Evolutionary conservation across 2,113 vertebrate genomes (phyloP).

Genomic region (Orycteropus afer): DNA sequence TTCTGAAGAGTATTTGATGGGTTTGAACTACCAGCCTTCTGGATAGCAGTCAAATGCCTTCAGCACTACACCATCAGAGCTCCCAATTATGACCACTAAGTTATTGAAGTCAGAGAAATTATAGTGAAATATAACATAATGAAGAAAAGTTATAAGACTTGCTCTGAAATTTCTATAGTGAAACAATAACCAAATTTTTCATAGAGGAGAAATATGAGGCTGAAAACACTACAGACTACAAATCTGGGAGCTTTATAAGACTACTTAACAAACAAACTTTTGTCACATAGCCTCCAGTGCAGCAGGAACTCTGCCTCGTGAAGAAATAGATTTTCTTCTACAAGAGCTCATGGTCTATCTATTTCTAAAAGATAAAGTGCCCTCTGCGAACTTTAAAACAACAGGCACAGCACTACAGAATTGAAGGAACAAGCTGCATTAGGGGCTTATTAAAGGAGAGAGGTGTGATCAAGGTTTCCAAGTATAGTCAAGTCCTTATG

Average conservation of each 20-base stretch:
- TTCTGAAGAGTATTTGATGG: too few species aligned
- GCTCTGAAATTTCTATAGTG: not conserved
- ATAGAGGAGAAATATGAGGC: not conserved
- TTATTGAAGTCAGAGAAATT: not conserved
- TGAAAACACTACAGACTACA: not conserved
- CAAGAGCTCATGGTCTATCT: not conserved
- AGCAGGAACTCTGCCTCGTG: not conserved
- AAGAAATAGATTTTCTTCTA: not conserved
- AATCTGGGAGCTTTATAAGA: not conserved
- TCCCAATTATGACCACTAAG: not conserved
- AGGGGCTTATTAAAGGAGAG: not conserved
- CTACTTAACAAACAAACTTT: not conserved
- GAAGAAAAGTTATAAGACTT: not conserved
- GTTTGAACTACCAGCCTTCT: too few species aligned
- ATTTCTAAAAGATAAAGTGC: not conserved
- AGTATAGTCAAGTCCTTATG: not conserved
- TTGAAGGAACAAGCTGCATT: not conserved
- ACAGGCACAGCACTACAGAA: not conserved
- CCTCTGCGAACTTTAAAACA: not conserved
- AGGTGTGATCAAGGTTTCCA: not conserved
- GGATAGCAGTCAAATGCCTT: too few species aligned
- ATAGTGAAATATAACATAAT: not conserved
- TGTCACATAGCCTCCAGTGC: not conserved
- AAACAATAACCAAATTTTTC: not conserved
- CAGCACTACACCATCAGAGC: too few species aligned